Percentiles rank a stretch among this genome's conserved stretches.
These are phyloP conservation scores for Leucozona laternaria DNA, from an alignment of 2,888 invertebrate species.

Conservation along the genomic window DNA sequence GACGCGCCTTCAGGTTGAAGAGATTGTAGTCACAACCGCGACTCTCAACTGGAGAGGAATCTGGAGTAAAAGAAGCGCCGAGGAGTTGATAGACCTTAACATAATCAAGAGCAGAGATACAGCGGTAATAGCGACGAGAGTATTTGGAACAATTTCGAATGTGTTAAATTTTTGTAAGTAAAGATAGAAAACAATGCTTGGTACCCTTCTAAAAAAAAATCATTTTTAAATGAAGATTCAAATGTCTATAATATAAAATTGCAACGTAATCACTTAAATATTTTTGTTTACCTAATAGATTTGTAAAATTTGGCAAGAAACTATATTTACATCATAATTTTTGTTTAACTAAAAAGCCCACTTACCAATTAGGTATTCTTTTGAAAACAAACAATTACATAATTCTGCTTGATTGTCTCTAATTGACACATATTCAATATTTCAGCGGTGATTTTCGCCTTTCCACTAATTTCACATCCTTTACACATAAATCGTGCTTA, in stretches of 20 bases:
- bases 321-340: neutral
- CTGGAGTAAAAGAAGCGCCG: no score
- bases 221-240: no score
- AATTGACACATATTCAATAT: constrained; percentile 20
- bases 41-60: no score
- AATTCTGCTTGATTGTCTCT: constrained; percentile 32
- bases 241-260: neutral
- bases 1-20: no score
- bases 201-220: no score
- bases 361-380: constrained; percentile 38
- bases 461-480: constrained; percentile 90
- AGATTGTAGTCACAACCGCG: no score
- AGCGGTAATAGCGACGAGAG: no score
- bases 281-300: neutral
- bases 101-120: no score
- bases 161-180: no score
- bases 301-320: constrained; percentile 11
- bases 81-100: no score
- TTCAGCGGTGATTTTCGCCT: constrained; percentile 75
- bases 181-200: no score
- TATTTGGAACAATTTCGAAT: no score
- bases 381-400: neutral
- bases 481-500: constrained; percentile 91
- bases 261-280: neutral
- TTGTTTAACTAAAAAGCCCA: constrained; percentile 30